These are phyloP conservation scores for Chrysina gloriosa DNA, from an alignment of 2,888 invertebrate species.

Conservation along the genomic window DNA sequence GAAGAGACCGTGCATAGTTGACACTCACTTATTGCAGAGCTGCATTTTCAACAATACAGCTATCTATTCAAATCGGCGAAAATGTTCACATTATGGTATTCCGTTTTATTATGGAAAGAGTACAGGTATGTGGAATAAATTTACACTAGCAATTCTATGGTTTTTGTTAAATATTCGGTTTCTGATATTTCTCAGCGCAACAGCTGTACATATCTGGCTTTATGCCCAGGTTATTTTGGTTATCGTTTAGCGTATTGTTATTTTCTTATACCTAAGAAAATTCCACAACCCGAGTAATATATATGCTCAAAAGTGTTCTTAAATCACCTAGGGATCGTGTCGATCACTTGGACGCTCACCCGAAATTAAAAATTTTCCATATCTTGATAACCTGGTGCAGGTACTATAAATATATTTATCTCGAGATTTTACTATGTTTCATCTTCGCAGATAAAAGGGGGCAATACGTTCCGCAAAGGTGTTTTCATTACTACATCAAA, in stretches of 20 bases:
- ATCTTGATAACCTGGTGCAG: not conserved
- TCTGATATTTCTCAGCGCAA: conserved; percentile 37
- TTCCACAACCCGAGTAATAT: not conserved
- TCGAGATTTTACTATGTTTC: not conserved
- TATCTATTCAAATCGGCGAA: conserved; percentile 42
- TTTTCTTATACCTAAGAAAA: not conserved
- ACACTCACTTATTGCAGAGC: conserved; percentile 48
- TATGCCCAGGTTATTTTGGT: conserved; percentile 47
- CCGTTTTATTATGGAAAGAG: conserved; percentile 62
- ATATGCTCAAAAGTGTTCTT: not conserved
- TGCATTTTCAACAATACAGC: conserved; percentile 44
- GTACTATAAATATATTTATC: not conserved
- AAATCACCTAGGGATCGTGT: not conserved
- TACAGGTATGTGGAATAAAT: conserved; percentile 60
- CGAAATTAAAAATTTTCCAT: not conserved
- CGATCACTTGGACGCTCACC: too few species aligned
- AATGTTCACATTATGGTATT: conserved; percentile 65
- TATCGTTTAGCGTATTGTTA: conserved; percentile 16
- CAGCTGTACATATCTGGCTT: conserved; percentile 46
- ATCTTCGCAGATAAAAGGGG: not conserved
- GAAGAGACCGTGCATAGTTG: conserved; percentile 50
- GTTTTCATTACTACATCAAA: not conserved
- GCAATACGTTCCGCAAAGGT: not conserved
- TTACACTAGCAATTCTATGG: conserved; percentile 27
- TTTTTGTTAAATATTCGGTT: conserved; percentile 37